Evolutionary conservation across 2,113 vertebrate species (phyloP), one percentile per base, ranked within the genome.

Genomic region (Furnarius figulus): DNA sequence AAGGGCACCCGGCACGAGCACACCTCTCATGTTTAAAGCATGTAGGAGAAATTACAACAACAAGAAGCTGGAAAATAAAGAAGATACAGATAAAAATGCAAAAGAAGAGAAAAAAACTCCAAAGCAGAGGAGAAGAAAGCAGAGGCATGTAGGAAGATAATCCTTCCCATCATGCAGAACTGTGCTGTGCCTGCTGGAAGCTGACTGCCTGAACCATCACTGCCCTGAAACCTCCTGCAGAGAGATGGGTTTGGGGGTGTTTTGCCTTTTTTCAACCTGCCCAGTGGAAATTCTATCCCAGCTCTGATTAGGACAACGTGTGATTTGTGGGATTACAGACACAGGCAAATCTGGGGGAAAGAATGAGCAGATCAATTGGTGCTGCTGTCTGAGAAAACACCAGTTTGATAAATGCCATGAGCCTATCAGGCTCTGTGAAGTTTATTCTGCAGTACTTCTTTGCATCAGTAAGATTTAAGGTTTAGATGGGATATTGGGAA

Each of bases 1-100:
- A 35, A 33, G 31, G 49, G 52, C 0, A 4, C 0, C 17, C 0
- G 21, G 83, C 62, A 59, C 0, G 1, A 89, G 35, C 7, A 1
- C 50, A 65, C 5, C 55, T 77, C 37, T 21, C 28, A 39, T 10
- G 21, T n/a, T 70, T 35, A 31, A 18, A 81, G 22, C 8, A 10
- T 1, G 3, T 2, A 8, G 6, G 55, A 75, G 28, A 58, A 44
- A 35, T 44, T 44, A 25, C 0, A 42, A 16, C 33, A n/a, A 1
- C 3, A 31, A 21, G 5, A 46, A 55, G 22, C 7, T 49, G 30
- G 27, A 63, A 44, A n/a, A 52, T n/a, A 14, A 31, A 28, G 56
- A 75, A 79, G 27, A 71, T 0, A 5, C 8, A 42, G 17, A 61
- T 37, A 30, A 47, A 91, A 85, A 68, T 3, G 12, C 9, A 63